Percentiles rank a stretch among this genome's conserved stretches.
Conservation (phyloP, 2,888 invertebrate species). For the Platycheirus rosarum region DNA sequence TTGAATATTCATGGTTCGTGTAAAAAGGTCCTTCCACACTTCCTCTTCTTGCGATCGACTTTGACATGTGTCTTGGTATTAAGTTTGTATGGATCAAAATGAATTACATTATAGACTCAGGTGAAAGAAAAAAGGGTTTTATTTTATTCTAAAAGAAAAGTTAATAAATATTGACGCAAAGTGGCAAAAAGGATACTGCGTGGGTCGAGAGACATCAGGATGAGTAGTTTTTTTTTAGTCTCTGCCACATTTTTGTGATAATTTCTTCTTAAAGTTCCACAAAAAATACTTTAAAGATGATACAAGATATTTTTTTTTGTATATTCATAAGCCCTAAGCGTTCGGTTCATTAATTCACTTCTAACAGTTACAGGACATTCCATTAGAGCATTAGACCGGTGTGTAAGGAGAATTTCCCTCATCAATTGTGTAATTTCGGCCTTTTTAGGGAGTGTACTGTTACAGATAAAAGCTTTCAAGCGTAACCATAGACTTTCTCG, state of each 20-base stretch:
- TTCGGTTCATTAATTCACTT: constrained; percentile 28
- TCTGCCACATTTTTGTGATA: background rate
- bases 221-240: background rate
- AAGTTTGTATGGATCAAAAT: constrained; percentile 60
- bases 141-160: constrained; percentile 18
- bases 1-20: constrained; percentile 67
- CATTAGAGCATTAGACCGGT: constrained; percentile 26
- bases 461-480: constrained; percentile 55
- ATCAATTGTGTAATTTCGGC: constrained; percentile 38
- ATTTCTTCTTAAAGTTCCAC: constrained; percentile 5
- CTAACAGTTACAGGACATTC: constrained; percentile 19
- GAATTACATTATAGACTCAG: constrained; percentile 48
- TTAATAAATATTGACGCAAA: constrained; percentile 13
- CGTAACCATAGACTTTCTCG: constrained; percentile 41
- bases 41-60: constrained; percentile 40
- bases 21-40: constrained; percentile 21
- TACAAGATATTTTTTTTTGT: constrained; percentile 20
- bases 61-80: constrained; percentile 55
- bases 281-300: background rate
- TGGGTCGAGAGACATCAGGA: background rate
- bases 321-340: background rate
- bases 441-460: background rate
- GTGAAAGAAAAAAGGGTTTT: constrained; percentile 29
- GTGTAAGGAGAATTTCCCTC: background rate
- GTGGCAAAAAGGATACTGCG: background rate